Evolutionary conservation across 2,797 vertebrate species (phyloP).

Genomic region (Chaenodraco wilsoni): DNA sequence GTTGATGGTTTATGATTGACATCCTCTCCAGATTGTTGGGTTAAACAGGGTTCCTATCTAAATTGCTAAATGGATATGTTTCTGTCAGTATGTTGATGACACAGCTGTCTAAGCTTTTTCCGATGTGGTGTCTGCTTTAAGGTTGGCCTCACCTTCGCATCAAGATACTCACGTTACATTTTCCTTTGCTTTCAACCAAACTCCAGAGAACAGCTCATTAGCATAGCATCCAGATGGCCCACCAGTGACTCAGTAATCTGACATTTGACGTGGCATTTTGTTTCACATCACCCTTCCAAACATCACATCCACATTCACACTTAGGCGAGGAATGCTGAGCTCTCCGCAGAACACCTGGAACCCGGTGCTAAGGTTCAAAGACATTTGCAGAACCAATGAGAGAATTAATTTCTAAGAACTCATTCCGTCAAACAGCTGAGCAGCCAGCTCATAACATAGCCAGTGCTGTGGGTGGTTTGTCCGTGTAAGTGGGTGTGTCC

Average conservation of each 20-base stretch:
- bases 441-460: not conserved
- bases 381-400: slow-evolving; percentile 46
- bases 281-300: slow-evolving; percentile 65
- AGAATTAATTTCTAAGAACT: slow-evolving; percentile 46
- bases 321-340: slow-evolving; percentile 21
- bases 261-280: slow-evolving; percentile 83
- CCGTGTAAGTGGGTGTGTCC: not conserved
- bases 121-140: slow-evolving; percentile 52
- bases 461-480: not conserved
- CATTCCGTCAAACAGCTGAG: slow-evolving; percentile 43
- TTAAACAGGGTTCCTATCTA: slow-evolving; percentile 60
- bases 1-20: slow-evolving; percentile 69
- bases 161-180: slow-evolving; percentile 58
- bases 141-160: slow-evolving; percentile 18
- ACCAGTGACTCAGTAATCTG: slow-evolving; percentile 81
- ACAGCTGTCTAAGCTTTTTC: slow-evolving; percentile 54
- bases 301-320: slow-evolving; percentile 46
- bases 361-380: slow-evolving; percentile 57
- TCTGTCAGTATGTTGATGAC: slow-evolving; percentile 53
- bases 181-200: slow-evolving; percentile 47
- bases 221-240: slow-evolving; percentile 82
- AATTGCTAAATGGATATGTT: slow-evolving; percentile 69
- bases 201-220: slow-evolving; percentile 74
- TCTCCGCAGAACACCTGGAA: slow-evolving; percentile 52
- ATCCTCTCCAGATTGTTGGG: slow-evolving; percentile 59